Conservation (phyloP, 2,113 vertebrate species). For the Toxostoma redivivum region DNA sequence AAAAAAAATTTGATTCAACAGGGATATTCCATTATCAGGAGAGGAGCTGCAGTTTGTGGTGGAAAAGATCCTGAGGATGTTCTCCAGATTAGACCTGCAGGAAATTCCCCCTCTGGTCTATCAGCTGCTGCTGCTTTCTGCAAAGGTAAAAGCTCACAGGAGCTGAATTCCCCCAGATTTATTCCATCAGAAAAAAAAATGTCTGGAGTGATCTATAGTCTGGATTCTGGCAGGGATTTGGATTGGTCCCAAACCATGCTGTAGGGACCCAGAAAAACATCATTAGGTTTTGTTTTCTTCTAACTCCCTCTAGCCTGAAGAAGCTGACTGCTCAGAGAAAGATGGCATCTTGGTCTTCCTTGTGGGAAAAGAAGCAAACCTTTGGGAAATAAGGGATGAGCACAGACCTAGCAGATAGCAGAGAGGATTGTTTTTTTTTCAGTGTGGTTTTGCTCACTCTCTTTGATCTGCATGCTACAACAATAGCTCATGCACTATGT, state of each 20-base stretch:
- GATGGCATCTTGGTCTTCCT: neutral
- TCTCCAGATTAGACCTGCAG: slow-evolving; percentile 88
- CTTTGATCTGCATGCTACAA: neutral
- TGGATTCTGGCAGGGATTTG: neutral
- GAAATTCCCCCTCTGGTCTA: slow-evolving; percentile 94
- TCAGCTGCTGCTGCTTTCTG: slow-evolving; percentile 90
- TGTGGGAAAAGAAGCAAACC: neutral
- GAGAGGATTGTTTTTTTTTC: neutral
- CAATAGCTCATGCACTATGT: neutral
- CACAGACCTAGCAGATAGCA: neutral
- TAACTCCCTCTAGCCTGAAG: neutral
- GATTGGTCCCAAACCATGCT: neutral
- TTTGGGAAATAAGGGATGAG: neutral
- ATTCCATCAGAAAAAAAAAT: neutral
- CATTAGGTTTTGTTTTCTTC: neutral
- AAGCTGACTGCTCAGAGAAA: neutral
- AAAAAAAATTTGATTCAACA: slow-evolving; percentile 36
- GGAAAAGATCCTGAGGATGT: slow-evolving; percentile 87
- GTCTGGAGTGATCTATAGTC: neutral
- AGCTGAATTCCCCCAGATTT: neutral
- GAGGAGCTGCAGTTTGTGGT: slow-evolving; percentile 91
- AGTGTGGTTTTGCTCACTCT: neutral
- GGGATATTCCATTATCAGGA: slow-evolving; percentile 85
- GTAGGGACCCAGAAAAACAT: neutral
- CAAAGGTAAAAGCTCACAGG: slow-evolving; percentile 76